Conservation (phyloP, 2,113 vertebrate genomes). For the Choloepus hoffmanni region DNA sequence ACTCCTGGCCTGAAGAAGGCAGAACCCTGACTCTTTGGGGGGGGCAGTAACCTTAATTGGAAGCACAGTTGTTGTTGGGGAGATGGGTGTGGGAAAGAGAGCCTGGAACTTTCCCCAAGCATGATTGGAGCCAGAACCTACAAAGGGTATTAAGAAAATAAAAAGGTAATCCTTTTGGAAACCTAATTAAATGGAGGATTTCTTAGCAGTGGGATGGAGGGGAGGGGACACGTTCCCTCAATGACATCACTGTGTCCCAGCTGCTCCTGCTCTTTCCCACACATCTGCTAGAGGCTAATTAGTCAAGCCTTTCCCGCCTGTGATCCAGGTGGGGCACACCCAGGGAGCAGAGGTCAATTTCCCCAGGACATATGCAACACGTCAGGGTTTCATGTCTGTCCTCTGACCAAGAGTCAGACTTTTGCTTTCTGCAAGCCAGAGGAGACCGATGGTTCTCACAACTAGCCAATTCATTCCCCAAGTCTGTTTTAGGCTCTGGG, state of each 20-base stretch:
- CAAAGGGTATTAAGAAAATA: slow-evolving; percentile 7
- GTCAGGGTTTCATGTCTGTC: background rate
- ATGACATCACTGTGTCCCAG: background rate
- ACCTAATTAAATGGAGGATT: background rate
- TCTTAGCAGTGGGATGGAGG: background rate
- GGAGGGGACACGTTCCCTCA: background rate
- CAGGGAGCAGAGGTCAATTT: background rate
- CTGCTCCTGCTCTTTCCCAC: slow-evolving; percentile 19
- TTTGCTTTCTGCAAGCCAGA: background rate
- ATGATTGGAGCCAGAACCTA: background rate
- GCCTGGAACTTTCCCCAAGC: background rate
- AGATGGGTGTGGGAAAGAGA: background rate
- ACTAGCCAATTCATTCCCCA: background rate
- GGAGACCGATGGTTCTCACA: background rate
- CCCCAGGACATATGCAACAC: background rate
- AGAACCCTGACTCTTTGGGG: background rate
- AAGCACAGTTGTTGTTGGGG: background rate
- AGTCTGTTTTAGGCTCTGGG: background rate
- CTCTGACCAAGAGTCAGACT: background rate
- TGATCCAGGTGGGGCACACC: background rate
- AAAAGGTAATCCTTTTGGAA: slow-evolving; percentile 26
- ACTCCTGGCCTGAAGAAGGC: rapidly evolving
- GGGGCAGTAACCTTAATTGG: background rate
- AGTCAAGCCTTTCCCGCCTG: background rate
- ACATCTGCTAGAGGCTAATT: slow-evolving; percentile 64